Conservation (phyloP, 2,113 vertebrate species). For the Anseranas semipalmata region DNA sequence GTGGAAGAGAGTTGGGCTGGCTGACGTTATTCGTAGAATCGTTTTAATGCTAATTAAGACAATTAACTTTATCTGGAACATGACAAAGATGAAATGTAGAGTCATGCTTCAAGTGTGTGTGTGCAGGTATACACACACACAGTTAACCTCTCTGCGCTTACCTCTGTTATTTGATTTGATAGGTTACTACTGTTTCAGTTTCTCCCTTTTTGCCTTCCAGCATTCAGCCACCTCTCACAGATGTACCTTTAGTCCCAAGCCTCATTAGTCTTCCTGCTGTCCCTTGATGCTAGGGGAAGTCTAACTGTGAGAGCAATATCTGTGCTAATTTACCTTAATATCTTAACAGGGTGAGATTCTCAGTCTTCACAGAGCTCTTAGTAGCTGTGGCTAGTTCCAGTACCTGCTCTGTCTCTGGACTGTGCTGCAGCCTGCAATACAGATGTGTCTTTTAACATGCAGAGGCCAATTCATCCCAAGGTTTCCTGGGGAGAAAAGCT, state of each 20-base stretch:
- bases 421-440: not conserved
- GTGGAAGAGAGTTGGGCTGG: not conserved
- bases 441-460: not conserved
- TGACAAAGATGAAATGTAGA: not conserved
- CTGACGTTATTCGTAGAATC: not conserved
- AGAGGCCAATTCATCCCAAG: not conserved
- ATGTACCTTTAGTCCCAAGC: slow-evolving; percentile 11
- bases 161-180: slow-evolving; percentile 2
- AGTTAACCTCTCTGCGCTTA: not conserved
- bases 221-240: not conserved
- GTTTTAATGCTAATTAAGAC: slow-evolving; percentile 10
- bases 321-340: slow-evolving; percentile 29
- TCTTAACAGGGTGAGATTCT: not conserved
- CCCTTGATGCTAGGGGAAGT: not conserved
- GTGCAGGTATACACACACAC: not conserved
- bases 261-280: slow-evolving; percentile 39
- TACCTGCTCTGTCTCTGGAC: not conserved
- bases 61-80: slow-evolving; percentile 30
- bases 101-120: not conserved
- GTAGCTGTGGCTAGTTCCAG: not conserved
- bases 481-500: not conserved
- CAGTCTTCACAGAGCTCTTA: not conserved
- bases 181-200: not conserved
- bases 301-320: not conserved
- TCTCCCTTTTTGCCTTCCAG: not conserved